A percentile compares a stretch with the other conserved stretches of the same genome.
Conservation (phyloP, 2,888 invertebrate species). For the Amphipyra berbera region DNA sequence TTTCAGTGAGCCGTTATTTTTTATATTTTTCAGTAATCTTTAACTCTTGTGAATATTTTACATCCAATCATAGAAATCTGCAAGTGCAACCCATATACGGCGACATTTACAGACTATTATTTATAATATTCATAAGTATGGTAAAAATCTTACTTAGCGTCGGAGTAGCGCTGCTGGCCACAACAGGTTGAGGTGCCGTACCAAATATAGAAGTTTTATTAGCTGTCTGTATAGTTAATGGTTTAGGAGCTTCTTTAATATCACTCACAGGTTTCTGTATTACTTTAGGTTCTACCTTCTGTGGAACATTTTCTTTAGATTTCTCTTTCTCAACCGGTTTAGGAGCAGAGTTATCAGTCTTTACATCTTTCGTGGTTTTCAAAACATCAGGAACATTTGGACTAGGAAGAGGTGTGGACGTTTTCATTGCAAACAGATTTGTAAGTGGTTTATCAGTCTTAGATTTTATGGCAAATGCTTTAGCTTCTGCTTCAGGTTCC, state of each 20-base stretch:
- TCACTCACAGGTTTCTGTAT: constrained; percentile 49
- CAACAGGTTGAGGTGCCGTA: constrained; percentile 53
- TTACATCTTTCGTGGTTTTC: constrained; percentile 65
- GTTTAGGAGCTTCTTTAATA: constrained; percentile 69
- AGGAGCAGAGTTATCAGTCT: constrained; percentile 59
- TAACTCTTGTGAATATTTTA: not conserved
- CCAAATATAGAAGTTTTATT: constrained; percentile 59
- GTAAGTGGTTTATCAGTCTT: constrained; percentile 72
- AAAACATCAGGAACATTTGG: constrained; percentile 71
- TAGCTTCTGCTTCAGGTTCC: constrained; percentile 69
- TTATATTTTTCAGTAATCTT: no score
- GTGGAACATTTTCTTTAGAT: constrained; percentile 73
- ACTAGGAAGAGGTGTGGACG: constrained; percentile 55
- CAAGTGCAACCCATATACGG: no score
- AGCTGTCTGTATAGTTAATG: constrained; percentile 59
- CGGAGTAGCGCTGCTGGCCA: constrained; percentile 47
- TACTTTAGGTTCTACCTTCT: constrained; percentile 61
- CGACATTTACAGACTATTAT: no score
- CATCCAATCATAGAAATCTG: no score
- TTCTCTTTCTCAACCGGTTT: constrained; percentile 69
- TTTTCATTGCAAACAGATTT: constrained; percentile 73
- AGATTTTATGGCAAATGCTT: constrained; percentile 57
- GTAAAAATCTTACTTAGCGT: constrained; percentile 57
- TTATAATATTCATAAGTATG: no score
- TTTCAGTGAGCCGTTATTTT: not conserved